Evolutionary conservation across 2,797 vertebrate species (phyloP).

Genomic region (Eospalax fontanierii): DNA sequence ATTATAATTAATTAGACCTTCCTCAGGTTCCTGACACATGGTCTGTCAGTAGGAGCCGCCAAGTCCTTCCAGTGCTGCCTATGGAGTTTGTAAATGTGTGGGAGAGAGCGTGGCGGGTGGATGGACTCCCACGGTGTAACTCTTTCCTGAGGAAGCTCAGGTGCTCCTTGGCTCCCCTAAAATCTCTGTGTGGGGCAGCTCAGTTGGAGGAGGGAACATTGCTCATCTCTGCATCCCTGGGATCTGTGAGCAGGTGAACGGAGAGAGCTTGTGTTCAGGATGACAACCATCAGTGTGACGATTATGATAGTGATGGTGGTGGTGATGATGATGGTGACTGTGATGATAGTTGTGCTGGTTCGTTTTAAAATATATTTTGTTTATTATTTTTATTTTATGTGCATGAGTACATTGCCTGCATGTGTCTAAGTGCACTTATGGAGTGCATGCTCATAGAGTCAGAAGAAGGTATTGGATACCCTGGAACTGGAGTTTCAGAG

Average conservation of each 20-base stretch:
- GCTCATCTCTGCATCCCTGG: neutral
- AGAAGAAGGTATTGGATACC: no score
- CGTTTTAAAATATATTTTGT: no score
- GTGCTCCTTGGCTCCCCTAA: neutral
- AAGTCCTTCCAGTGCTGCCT: conserved; percentile 78
- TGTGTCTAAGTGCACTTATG: no score
- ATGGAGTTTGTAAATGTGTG: neutral
- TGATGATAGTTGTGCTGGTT: neutral
- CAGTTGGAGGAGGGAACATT: neutral
- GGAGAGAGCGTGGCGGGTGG: neutral
- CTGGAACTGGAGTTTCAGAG: no score
- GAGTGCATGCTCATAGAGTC: no score
- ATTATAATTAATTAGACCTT: conserved; percentile 88
- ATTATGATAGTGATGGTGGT: neutral
- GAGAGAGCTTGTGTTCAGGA: neutral
- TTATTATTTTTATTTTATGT: no score
- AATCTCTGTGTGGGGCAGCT: neutral
- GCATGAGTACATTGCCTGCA: no score
- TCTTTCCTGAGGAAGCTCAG: neutral
- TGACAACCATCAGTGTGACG: neutral
- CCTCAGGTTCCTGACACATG: conserved; percentile 81
- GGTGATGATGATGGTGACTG: neutral
- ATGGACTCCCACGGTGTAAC: rapidly evolving
- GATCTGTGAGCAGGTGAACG: neutral
- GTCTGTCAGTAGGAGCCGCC: conserved; percentile 82